A percentile compares a stretch with the other conserved stretches of the same genome.
Evolutionary conservation across 2,797 vertebrate genomes (phyloP).

Genomic region (Champsocephalus gunnari): DNA sequence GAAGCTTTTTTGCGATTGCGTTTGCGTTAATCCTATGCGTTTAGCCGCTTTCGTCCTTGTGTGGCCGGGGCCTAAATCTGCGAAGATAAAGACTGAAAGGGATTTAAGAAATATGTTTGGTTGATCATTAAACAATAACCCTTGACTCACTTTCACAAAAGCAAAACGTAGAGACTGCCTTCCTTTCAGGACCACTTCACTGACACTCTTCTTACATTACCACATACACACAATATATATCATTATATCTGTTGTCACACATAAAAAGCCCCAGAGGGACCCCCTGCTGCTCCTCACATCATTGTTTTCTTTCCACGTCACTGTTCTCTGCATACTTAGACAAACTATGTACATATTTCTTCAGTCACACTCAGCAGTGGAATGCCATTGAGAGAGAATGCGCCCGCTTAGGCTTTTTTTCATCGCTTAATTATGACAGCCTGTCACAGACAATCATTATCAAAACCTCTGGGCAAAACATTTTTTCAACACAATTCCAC

Average conservation of each 20-base stretch:
- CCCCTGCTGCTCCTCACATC: constrained; percentile 16
- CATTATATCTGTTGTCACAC: constrained; percentile 1
- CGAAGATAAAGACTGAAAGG: background rate
- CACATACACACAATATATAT: background rate
- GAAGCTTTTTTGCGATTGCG: too few species aligned
- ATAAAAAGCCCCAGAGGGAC: constrained; percentile 13
- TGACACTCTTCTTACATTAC: constrained; percentile 40
- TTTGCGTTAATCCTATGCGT: too few species aligned
- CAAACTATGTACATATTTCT: constrained; percentile 73
- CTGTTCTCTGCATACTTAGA: constrained; percentile 58
- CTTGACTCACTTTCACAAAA: background rate
- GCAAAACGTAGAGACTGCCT: constrained; percentile 30
- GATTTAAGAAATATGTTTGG: background rate
- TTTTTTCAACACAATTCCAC: constrained; percentile 41
- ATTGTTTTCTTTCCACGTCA: constrained; percentile 62
- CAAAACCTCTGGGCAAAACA: constrained; percentile 38
- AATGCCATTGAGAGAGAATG: constrained; percentile 52
- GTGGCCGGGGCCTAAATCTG: too few species aligned
- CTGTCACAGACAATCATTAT: constrained; percentile 49
- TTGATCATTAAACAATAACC: background rate
- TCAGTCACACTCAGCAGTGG: constrained; percentile 51
- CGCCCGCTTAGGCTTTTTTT: constrained; percentile 18
- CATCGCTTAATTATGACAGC: constrained; percentile 54
- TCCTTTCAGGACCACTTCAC: constrained; percentile 62
- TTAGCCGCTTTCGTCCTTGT: too few species aligned